Evolutionary conservation across 92 coral and sea anemone species (phyloP).

Genomic region (Hydrozoanthus gracilis): DNA sequence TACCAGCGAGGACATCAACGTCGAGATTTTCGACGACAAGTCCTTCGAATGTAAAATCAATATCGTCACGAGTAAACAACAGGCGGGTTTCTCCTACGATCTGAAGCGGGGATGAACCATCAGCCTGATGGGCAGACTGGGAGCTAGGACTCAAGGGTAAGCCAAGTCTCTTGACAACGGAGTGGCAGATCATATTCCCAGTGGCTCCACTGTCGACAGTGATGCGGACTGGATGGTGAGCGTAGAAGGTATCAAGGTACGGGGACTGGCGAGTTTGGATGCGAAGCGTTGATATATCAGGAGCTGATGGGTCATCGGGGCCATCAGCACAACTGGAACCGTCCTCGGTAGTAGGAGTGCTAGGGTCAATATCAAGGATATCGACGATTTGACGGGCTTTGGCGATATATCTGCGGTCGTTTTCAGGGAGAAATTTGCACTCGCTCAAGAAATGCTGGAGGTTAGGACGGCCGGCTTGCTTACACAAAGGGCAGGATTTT

Average conservation of each 20-base stretch:
- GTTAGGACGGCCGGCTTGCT: conserved; percentile 28
- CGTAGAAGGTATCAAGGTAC: conserved; percentile 57
- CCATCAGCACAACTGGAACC: background rate
- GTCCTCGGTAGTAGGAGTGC: background rate
- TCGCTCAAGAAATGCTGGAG: conserved; percentile 29
- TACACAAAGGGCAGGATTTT: conserved; percentile 44
- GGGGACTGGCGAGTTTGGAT: conserved; percentile 52
- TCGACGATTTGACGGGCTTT: conserved; percentile 59
- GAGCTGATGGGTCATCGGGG: background rate
- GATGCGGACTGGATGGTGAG: conserved; percentile 58
- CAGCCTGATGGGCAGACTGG: conserved; percentile 59
- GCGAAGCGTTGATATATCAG: background rate
- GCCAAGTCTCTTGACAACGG: conserved; percentile 59
- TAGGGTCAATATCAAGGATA: conserved; percentile 30
- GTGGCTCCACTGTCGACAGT: conserved; percentile 59
- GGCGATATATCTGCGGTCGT: conserved; percentile 42
- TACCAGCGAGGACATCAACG: background rate
- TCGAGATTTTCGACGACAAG: conserved; percentile 9
- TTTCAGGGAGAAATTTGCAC: conserved; percentile 44
- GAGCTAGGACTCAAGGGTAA: conserved; percentile 49
- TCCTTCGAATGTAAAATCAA: conserved; percentile 37
- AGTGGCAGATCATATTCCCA: conserved; percentile 64
- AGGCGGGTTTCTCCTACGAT: conserved; percentile 56
- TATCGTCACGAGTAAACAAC: conserved; percentile 25
- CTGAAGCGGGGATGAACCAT: conserved; percentile 58